These are phyloP conservation scores for Alethe diademata DNA, from an alignment of 2,113 vertebrate genomes.

Conservation along the genomic window DNA sequence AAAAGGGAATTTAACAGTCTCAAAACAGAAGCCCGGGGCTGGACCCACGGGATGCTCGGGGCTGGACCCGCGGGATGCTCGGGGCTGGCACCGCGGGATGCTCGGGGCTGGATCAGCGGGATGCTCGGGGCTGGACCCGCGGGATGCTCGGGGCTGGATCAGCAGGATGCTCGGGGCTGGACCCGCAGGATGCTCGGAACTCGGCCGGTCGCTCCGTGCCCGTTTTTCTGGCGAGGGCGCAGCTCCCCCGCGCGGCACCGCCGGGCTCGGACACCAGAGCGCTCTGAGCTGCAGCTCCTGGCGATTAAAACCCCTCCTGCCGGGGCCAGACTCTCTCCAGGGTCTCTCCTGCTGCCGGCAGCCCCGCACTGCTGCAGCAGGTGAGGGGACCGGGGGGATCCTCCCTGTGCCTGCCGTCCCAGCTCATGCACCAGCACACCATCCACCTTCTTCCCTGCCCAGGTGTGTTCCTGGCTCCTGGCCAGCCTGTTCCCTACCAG, in stretches of 20 bases:
- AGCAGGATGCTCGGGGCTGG: no score
- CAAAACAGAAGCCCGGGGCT: no score
- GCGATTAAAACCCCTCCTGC: rapidly evolving
- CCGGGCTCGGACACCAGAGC: neutral
- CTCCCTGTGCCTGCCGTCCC: neutral
- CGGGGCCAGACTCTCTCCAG: neutral
- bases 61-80: no score
- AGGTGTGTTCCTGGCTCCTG: neutral
- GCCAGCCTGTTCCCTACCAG: neutral
- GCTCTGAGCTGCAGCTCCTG: neutral
- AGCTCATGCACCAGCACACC: neutral
- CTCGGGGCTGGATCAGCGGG: no score
- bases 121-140: no score
- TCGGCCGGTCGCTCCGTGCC: rapidly evolving
- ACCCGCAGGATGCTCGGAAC: neutral
- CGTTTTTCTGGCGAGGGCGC: neutral
- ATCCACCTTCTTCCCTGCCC: rapidly evolving
- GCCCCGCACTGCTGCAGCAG: neutral
- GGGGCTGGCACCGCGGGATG: neutral
- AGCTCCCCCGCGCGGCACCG: slow-evolving; percentile 32
- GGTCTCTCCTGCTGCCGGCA: neutral
- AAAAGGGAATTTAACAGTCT: neutral
- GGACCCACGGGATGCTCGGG: no score
- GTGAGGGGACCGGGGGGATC: neutral
- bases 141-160: neutral